These are phyloP conservation scores for Trematomus loennbergii DNA, from an alignment of 2,113 vertebrate genomes.

Conservation along the genomic window DNA sequence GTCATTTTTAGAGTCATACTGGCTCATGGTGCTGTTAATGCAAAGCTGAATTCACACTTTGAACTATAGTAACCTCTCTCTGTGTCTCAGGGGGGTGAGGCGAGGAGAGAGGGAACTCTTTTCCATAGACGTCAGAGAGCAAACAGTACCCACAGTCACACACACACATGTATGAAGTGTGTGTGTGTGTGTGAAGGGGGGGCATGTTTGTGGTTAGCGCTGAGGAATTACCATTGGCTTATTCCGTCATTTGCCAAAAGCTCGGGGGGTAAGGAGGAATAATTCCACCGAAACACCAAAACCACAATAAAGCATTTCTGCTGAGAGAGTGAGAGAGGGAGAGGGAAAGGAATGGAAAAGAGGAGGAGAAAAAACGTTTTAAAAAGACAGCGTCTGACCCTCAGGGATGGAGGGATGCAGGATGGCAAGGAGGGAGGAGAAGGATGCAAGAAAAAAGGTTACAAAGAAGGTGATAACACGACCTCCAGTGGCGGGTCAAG, in stretches of 20 bases:
- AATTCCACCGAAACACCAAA: slow-evolving; percentile 66
- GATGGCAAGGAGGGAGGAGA: neutral
- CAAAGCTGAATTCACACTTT: neutral
- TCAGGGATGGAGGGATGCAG: neutral
- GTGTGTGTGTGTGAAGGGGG: neutral
- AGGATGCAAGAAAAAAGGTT: neutral
- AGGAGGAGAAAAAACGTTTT: neutral
- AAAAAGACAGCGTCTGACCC: slow-evolving; percentile 27
- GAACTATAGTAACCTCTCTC: slow-evolving; percentile 42
- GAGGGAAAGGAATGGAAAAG: slow-evolving; percentile 46
- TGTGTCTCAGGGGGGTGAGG: neutral
- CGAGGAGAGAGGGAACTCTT: slow-evolving; percentile 45
- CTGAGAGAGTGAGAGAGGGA: slow-evolving; percentile 48
- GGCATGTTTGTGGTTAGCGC: slow-evolving; percentile 67
- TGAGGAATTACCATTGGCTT: slow-evolving; percentile 67
- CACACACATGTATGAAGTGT: neutral
- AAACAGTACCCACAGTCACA: slow-evolving; percentile 38
- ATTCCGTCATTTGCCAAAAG: slow-evolving; percentile 67
- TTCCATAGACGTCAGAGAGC: slow-evolving; percentile 67
- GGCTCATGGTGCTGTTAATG: neutral
- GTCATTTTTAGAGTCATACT: slow-evolving; percentile 10
- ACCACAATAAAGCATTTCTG: slow-evolving; percentile 72
- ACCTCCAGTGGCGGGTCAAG: slow-evolving; percentile 41
- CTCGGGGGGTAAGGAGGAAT: slow-evolving; percentile 67
- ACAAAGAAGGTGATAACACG: slow-evolving; percentile 6